Conservation (phyloP, 2,113 vertebrate genomes). For the Philantomba maxwellii region DNA sequence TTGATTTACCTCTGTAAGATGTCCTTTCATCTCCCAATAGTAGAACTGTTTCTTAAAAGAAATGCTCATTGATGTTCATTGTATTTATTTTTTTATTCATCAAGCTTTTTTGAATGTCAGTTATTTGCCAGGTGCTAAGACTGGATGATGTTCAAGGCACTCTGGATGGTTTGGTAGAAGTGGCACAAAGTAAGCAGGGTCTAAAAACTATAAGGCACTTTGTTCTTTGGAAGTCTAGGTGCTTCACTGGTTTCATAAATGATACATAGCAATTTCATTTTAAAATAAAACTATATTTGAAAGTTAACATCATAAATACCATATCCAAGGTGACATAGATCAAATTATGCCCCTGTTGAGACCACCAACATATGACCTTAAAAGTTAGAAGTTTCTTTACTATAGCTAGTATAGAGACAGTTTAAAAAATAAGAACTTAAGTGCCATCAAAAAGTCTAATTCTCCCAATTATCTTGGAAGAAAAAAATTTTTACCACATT, state of each 20-base stretch:
- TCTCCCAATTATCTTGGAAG: not conserved
- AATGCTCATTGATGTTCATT: not conserved
- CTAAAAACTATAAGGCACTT: not conserved
- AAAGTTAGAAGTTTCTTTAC: not conserved
- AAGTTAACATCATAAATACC: constrained; percentile 21
- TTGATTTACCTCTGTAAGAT: not conserved
- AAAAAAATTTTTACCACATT: not conserved
- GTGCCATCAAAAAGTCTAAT: not conserved
- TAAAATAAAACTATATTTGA: not conserved
- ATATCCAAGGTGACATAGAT: not conserved
- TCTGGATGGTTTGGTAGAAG: not conserved
- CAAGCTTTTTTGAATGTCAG: not conserved
- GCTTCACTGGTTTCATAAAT: not conserved
- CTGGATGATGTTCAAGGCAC: not conserved
- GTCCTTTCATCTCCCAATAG: not conserved
- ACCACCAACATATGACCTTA: not conserved
- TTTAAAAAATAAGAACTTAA: constrained; percentile 2
- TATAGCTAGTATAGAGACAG: not conserved
- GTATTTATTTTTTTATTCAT: constrained; percentile 6
- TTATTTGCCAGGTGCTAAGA: not conserved
- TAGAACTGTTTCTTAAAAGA: constrained; percentile 9
- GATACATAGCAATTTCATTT: not conserved
- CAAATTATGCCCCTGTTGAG: not conserved
- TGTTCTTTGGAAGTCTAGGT: not conserved
- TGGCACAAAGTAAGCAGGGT: not conserved